Evolutionary conservation across 1,140 invertebrate genomes (phyloP), one percentile per base, ranked within the genome.

Genomic region (Wiebesia pumilae): DNA sequence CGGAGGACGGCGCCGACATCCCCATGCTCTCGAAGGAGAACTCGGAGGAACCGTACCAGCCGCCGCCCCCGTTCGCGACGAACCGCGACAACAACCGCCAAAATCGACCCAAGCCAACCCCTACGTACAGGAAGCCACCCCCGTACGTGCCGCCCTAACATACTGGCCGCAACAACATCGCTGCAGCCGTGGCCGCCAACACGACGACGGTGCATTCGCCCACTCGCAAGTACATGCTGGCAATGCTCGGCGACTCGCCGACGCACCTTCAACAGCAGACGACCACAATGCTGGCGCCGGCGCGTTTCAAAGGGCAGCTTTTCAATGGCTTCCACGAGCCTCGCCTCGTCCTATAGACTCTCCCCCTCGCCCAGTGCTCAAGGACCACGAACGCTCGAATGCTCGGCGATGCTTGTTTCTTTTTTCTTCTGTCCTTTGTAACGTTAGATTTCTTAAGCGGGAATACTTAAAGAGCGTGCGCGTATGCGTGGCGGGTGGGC

Each of bases 91-190:
- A 95, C 65, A 95, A 94, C 90, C 94, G 95, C 80, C 94, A 95
- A 87, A 95, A 95, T 81, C 94, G 96, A 86, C 96, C 97, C 58
- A 97, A 97, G 90, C 96, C 97, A 47, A 97, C 97, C 38, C 97
- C 97, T 47, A 97, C 96, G 81, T 98, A 98, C 94, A 95, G 97
- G 90, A 98, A 97, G 94, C 97, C 97, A 65, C 97, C 97, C 85
- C 97, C 97, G 30, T 98, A 98, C 92, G 97, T 98, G 87, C 97
- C 97, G 83, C 97, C 97, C 94, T 98, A 98, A 98, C 93, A 93
- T 90, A 94, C 90, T 88, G 90, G 62, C 19, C 75, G 30, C n/a
- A 83, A 77, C 19, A 71, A 43, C n/a, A 51, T 30, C 47, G 77
- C 67, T 78, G 86, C 75, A 27, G 82, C 77, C 69, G 81, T 90